Evolutionary conservation across 1,140 invertebrate genomes (phyloP), one percentile per base, ranked within the genome.

Genomic region (Drosophila subobscura): DNA sequence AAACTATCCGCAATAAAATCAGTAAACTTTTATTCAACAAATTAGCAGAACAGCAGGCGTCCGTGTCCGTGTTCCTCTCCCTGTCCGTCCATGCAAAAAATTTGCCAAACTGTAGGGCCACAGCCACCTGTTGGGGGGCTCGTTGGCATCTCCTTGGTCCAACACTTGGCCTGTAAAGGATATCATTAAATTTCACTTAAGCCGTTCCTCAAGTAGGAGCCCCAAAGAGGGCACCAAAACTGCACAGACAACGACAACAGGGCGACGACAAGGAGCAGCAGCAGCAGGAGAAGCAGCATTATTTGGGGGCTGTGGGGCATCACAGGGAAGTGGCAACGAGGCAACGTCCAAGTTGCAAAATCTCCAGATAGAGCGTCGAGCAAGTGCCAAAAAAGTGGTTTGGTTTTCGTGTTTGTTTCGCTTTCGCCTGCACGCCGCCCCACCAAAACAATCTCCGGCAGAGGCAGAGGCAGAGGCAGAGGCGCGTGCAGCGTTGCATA

Each of bases 131-230:
- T 86, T 88, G 81, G 60, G 54, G 47, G 2, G 20, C 14, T 16
- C 51, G 37, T 60, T 63, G 46, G 12, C 14, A 42, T 14, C 51
- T 44, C 10, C 10, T 37, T 16, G 22, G 22, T 41, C 53, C 20
- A 47, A 47, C 53, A 57, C 22, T 68, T 65, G 56, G 52, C 76
- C 54, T 51, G 68, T 60, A 58, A 77, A 66, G 33, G 76, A 81
- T 81, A 81, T 74, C 81, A 85, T 85, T 85, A 81, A 85, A 85
- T 77, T 86, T 86, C 77, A 81, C 77, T 85, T 85, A 81, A 85
- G 77, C 75, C 57, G 50, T 61, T 49, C 67, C 33, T 12, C 33
- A 12, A 37, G 33, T 58, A 80, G 41, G 47, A 65, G 46, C 53
- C 60, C 20, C 51, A 73, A 52, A 72, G 53, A 29, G 27, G 27